phyloP scores from a whole-genome alignment of 2,888 invertebrate species.

The Ecdyonurus torrentis region DNA sequence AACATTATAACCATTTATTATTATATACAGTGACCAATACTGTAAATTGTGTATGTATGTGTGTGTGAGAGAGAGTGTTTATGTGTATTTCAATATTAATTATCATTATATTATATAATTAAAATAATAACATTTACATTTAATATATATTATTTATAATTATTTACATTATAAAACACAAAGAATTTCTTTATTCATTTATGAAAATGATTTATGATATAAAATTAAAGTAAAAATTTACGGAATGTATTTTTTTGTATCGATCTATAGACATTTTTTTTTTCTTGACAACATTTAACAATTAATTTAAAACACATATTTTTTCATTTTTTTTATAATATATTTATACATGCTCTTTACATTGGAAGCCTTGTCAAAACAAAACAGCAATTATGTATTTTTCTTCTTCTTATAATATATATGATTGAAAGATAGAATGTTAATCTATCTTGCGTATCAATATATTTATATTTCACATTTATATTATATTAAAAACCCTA shows the following conservation, averaged over 20 bases:
- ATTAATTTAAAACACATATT: background rate
- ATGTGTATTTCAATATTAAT: no score
- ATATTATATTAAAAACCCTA: background rate
- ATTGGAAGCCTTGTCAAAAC: background rate
- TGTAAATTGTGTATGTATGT: no score
- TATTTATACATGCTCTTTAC: background rate
- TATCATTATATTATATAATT: background rate
- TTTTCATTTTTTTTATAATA: background rate
- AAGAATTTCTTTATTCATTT: background rate
- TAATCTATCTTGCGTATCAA: background rate
- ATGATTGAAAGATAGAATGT: background rate
- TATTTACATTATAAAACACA: no score
- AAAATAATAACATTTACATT: background rate
- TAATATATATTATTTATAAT: no score
- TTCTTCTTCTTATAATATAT: background rate
- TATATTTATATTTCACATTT: background rate
- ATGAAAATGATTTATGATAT: background rate
- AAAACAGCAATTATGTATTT: background rate
- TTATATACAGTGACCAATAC: no score
- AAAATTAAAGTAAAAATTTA: no score
- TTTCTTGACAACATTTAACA: background rate
- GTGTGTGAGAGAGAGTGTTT: no score
- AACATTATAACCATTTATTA: no score
- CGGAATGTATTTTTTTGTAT: no score
- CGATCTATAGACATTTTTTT: background rate